Evolutionary conservation across 2,888 invertebrate species (phyloP), one percentile per base, ranked within the genome.

Genomic region (Cerastoderma edule): DNA sequence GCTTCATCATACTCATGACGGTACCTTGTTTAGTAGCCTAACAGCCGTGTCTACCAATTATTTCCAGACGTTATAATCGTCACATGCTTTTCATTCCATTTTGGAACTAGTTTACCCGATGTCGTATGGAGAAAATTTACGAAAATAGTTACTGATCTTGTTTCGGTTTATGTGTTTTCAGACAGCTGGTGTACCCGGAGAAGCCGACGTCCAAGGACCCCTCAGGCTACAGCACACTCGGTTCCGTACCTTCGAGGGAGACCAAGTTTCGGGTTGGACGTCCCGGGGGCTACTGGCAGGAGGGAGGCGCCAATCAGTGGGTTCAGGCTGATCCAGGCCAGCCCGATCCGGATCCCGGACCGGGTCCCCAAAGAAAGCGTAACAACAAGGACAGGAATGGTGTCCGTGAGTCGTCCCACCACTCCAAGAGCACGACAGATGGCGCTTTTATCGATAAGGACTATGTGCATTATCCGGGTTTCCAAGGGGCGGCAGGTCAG

Each of bases 111-210:
- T n/a, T n/a, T n/a, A n/a, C n/a, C n/a, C n/a, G n/a, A n/a, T n/a
- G n/a, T n/a, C n/a, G n/a, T n/a, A n/a, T n/a, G n/a, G n/a, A n/a
- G n/a, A n/a, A n/a, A n/a, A n/a, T n/a, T n/a, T n/a, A n/a, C n/a
- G n/a, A n/a, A n/a, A n/a, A n/a, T n/a, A n/a, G n/a, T n/a, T n/a
- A n/a, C n/a, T n/a, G n/a, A n/a, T n/a, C n/a, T n/a, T n/a, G n/a
- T n/a, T n/a, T n/a, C n/a, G n/a, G n/a, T n/a, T n/a, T n/a, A n/a
- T 65, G 2, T 28, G 22, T 30, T 75, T 80, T 48, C 80, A 80
- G 80, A 30, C 80, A 74, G 67, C 54, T 80, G 67, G 77, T 77
- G 6, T 80, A 80, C 35, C 80, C 80, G n/a, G 77, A 80, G 67
- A 77, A 72, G 32, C 77, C 80, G 1, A n/a, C 67, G 5, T 60